Conservation (phyloP, 2,797 vertebrate species). For the Cyprinella venusta region DNA sequence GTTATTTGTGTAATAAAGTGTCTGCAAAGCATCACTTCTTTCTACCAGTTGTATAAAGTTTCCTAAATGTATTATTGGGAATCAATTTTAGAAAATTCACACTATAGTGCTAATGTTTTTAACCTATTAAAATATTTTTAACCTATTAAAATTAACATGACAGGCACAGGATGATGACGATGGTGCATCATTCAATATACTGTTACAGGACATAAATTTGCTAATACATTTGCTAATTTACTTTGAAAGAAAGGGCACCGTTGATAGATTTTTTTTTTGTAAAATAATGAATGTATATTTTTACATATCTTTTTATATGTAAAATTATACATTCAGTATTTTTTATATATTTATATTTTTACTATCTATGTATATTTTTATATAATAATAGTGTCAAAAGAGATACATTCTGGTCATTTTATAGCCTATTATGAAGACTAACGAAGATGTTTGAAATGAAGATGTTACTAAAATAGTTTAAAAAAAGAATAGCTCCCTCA, state of each 20-base stretch:
- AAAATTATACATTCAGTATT: too few species aligned
- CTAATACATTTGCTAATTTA: neutral
- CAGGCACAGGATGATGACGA: neutral
- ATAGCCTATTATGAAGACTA: neutral
- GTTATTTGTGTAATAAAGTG: constrained; percentile 99
- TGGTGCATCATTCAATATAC: neutral
- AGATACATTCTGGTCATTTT: neutral
- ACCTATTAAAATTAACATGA: neutral
- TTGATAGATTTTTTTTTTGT: too few species aligned
- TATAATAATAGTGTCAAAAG: too few species aligned
- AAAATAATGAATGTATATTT: too few species aligned
- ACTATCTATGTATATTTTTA: too few species aligned
- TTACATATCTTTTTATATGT: too few species aligned
- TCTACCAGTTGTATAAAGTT: constrained; percentile 1
- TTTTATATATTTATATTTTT: too few species aligned
- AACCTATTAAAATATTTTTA: neutral
- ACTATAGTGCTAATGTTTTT: neutral
- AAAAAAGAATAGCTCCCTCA: neutral
- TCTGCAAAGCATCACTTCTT: constrained; percentile 88
- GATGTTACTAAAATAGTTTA: too few species aligned
- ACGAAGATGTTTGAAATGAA: neutral
- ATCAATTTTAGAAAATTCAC: neutral
- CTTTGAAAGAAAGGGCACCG: too few species aligned
- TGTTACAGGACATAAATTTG: neutral
- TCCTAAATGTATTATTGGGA: neutral